A percentile compares a stretch with the other conserved stretches of the same genome.
Evolutionary conservation across 2,888 invertebrate genomes (phyloP).

Genomic region (Pammene aurita): DNA sequence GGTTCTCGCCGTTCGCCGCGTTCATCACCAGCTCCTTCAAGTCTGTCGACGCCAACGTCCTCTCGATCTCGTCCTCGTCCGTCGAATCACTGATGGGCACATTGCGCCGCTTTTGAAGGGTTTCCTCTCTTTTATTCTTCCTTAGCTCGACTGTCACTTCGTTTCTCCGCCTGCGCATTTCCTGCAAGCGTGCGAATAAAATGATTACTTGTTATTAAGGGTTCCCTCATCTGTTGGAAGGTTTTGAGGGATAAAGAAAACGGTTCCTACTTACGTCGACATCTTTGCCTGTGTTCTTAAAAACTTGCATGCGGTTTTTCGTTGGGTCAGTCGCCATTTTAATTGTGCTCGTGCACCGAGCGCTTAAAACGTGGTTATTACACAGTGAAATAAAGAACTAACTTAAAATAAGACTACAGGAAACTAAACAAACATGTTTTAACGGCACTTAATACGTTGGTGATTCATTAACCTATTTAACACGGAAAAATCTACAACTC

Average conservation of each 20-base stretch:
- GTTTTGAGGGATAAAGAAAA: slow-evolving; percentile 3
- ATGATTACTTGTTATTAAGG: slow-evolving; percentile 8
- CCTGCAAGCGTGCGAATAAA: slow-evolving; percentile 82
- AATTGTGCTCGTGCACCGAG: slow-evolving; percentile 69
- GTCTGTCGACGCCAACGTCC: slow-evolving; percentile 87
- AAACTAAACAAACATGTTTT: slow-evolving; percentile 78
- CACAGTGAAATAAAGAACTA: slow-evolving; percentile 75
- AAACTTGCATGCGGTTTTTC: slow-evolving; percentile 95
- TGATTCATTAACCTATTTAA: slow-evolving; percentile 72
- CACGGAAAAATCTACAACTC: slow-evolving; percentile 71
- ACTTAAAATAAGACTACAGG: slow-evolving; percentile 66
- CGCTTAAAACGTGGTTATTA: slow-evolving; percentile 65
- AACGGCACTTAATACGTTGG: slow-evolving; percentile 66
- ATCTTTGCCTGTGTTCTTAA: slow-evolving; percentile 99
- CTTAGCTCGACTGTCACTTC: slow-evolving; percentile 98
- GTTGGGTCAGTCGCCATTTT: slow-evolving; percentile 91
- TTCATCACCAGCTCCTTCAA: slow-evolving; percentile 93
- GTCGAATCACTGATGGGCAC: slow-evolving; percentile 94
- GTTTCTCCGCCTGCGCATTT: slow-evolving; percentile 98
- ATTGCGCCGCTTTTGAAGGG: slow-evolving; percentile 97
- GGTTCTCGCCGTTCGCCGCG: slow-evolving; percentile 91
- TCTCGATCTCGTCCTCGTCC: slow-evolving; percentile 89
- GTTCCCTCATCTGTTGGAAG: neutral
- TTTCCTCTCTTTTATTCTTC: slow-evolving; percentile 99
- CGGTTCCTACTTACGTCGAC: slow-evolving; percentile 92